Conservation (phyloP, 1,140 invertebrate genomes). For the Cheumatopsyche charites region DNA sequence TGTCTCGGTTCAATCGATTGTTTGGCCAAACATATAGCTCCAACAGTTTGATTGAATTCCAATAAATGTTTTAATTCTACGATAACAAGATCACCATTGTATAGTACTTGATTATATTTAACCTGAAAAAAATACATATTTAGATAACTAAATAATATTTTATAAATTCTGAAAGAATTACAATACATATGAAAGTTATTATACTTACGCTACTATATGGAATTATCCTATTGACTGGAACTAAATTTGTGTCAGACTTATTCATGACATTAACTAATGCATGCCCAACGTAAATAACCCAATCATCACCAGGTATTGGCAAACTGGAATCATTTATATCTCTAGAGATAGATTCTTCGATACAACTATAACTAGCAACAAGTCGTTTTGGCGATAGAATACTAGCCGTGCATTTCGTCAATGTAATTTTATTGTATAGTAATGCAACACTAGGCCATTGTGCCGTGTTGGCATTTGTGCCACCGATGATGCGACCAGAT, state of each 20-base stretch:
- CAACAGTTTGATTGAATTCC: slow-evolving; percentile 61
- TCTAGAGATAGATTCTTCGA: slow-evolving; percentile 47
- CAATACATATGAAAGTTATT: background rate
- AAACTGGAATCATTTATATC: slow-evolving; percentile 6
- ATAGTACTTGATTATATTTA: slow-evolving; percentile 67
- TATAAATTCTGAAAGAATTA: too few relatives aligned
- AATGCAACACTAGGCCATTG: slow-evolving; percentile 66
- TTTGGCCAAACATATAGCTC: slow-evolving; percentile 64
- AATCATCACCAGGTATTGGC: slow-evolving; percentile 27
- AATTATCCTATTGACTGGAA: slow-evolving; percentile 58
- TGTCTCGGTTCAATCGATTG: slow-evolving; percentile 61
- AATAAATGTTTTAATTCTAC: slow-evolving; percentile 63
- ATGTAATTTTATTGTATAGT: slow-evolving; percentile 61
- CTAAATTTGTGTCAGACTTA: slow-evolving; percentile 51
- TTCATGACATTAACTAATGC: slow-evolving; percentile 28
- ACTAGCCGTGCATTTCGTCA: slow-evolving; percentile 64
- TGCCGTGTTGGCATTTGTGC: slow-evolving; percentile 57
- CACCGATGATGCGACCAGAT: slow-evolving; percentile 60
- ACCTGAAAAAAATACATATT: slow-evolving; percentile 55
- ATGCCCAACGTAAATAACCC: slow-evolving; percentile 30
- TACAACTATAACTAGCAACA: slow-evolving; percentile 65
- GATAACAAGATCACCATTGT: slow-evolving; percentile 65
- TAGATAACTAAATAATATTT: background rate
- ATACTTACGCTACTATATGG: slow-evolving; percentile 54
- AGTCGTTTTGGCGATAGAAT: slow-evolving; percentile 65